Percentiles rank a stretch among this genome's conserved stretches.
phyloP scores from a whole-genome alignment of 2,888 invertebrate species.

The Argynnis bischoffii region DNA sequence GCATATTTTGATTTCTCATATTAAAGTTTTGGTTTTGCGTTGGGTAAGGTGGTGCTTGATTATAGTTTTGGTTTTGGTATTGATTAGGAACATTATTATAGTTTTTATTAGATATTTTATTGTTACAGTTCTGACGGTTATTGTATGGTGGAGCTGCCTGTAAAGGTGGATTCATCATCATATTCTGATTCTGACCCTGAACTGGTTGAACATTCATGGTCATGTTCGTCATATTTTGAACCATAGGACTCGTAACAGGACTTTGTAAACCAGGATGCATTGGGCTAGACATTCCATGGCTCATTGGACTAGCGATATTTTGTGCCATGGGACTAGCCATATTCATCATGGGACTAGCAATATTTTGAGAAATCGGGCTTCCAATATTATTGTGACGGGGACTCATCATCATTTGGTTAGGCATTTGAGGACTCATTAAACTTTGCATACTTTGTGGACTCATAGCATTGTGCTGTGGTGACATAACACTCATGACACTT shows the following conservation, averaged over 20 bases:
- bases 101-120: slow-evolving; percentile 62
- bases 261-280: slow-evolving; percentile 67
- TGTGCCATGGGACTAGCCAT: slow-evolving; percentile 72
- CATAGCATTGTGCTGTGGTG: slow-evolving; percentile 75
- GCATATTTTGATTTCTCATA: slow-evolving; percentile 66
- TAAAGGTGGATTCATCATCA: slow-evolving; percentile 54
- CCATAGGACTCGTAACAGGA: slow-evolving; percentile 64
- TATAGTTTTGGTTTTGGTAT: slow-evolving; percentile 67
- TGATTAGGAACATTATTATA: slow-evolving; percentile 63
- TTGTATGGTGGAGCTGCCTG: slow-evolving; percentile 54
- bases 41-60: slow-evolving; percentile 61
- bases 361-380: slow-evolving; percentile 55
- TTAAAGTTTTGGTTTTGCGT: slow-evolving; percentile 62
- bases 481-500: slow-evolving; percentile 78
- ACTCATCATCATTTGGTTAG: slow-evolving; percentile 77
- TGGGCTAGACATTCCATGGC: slow-evolving; percentile 70
- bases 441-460: slow-evolving; percentile 77
- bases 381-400: slow-evolving; percentile 67
- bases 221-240: slow-evolving; percentile 72
- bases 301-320: slow-evolving; percentile 75
- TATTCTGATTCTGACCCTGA: slow-evolving; percentile 54
- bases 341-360: slow-evolving; percentile 70
- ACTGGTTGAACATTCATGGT: slow-evolving; percentile 61
- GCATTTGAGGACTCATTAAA: slow-evolving; percentile 74
- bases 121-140: slow-evolving; percentile 60